Percentiles rank a stretch among this genome's conserved stretches.
Evolutionary conservation across 2,888 invertebrate genomes (phyloP).

Genomic region (Luperina nickerlii): DNA sequence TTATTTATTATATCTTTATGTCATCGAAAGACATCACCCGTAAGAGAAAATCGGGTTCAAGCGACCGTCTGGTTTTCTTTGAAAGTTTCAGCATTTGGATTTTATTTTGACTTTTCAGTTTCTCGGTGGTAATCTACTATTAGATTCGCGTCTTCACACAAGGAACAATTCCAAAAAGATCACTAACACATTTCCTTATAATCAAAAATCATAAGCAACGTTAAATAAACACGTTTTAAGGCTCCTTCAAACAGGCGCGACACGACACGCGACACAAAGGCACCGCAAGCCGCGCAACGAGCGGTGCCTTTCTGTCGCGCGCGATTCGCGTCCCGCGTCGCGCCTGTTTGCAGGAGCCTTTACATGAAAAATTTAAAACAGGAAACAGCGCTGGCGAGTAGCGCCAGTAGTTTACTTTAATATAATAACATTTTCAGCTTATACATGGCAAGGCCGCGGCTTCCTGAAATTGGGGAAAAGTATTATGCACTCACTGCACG

Average conservation of each 20-base stretch:
- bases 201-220: background rate
- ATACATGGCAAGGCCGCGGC: background rate
- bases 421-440: slow-evolving; percentile 10
- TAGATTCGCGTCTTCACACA: background rate
- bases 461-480: slow-evolving; percentile 21
- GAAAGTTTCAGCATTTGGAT: background rate
- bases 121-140: background rate
- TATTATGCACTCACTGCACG: slow-evolving; percentile 4
- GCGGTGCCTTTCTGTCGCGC: no score
- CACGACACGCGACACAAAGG: no score
- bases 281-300: no score
- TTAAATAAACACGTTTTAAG: background rate
- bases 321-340: no score
- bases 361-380: background rate
- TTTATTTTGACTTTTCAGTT: background rate
- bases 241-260: no score
- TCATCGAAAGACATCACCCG: background rate
- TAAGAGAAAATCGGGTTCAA: background rate
- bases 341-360: no score
- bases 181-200: background rate
- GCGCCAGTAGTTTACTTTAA: background rate
- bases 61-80: background rate
- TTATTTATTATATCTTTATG: background rate
- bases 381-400: background rate
- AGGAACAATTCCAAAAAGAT: background rate